phyloP scores from a whole-genome alignment of 2,888 invertebrate species.

The Synanthedon myopaeformis region DNA sequence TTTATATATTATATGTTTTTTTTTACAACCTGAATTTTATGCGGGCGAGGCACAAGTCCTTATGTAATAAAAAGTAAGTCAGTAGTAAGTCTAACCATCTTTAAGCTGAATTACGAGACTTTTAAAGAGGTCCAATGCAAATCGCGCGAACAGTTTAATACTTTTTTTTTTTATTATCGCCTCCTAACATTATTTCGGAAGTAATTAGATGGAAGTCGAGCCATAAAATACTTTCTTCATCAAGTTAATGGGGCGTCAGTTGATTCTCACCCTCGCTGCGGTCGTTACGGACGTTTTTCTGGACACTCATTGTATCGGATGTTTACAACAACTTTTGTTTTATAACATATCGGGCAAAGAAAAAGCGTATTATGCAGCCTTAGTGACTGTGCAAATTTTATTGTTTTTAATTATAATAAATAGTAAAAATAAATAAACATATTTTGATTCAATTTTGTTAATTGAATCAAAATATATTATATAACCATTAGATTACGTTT shows the following conservation, averaged over 20 bases:
- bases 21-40: too few relatives aligned
- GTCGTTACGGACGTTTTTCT: constrained; percentile 23
- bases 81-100: too few relatives aligned
- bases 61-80: too few relatives aligned
- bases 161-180: constrained; percentile 1
- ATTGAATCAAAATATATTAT: too few relatives aligned
- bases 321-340: not conserved
- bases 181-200: constrained; percentile 17
- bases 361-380: too few relatives aligned
- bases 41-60: too few relatives aligned
- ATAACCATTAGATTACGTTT: not conserved
- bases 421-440: too few relatives aligned
- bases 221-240: constrained; percentile 48
- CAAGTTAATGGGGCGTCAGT: constrained; percentile 38
- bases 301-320: constrained; percentile 23
- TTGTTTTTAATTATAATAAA: too few relatives aligned
- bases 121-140: not conserved
- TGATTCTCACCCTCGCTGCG: constrained; percentile 21
- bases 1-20: too few relatives aligned
- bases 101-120: too few relatives aligned
- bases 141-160: not conserved
- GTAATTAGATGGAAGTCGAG: constrained; percentile 24
- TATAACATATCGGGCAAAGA: not conserved
- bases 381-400: too few relatives aligned
- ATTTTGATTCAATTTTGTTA: too few relatives aligned